Percentiles rank a stretch among this genome's conserved stretches.
Evolutionary conservation across 1,140 invertebrate genomes (phyloP).

Genomic region (Ips nitidus): DNA sequence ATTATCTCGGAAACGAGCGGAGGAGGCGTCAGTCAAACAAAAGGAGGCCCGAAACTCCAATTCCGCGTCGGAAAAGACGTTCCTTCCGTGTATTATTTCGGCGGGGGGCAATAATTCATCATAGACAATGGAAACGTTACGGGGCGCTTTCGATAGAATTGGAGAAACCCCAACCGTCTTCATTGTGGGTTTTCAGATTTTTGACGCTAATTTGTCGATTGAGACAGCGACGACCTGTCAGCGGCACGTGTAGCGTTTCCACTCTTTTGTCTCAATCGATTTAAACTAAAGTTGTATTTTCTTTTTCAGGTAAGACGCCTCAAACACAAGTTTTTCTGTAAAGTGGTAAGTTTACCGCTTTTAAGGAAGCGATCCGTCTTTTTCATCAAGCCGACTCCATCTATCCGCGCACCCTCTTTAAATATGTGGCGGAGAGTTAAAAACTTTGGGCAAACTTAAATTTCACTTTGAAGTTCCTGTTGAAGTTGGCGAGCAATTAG

Average conservation of each 20-base stretch:
- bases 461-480: constrained; percentile 25
- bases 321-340: too few species aligned
- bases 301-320: too few species aligned
- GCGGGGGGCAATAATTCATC: constrained; percentile 18
- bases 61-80: constrained; percentile 13
- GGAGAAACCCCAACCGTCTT: neutral
- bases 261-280: too few species aligned
- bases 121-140: constrained; percentile 28
- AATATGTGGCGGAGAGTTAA: constrained; percentile 19
- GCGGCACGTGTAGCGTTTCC: neutral
- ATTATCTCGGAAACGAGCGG: constrained; percentile 19
- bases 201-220: constrained; percentile 22
- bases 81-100: constrained; percentile 23
- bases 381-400: neutral
- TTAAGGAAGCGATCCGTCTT: too few species aligned
- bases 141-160: constrained; percentile 8
- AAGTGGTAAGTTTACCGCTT: too few species aligned
- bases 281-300: too few species aligned
- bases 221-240: constrained; percentile 8
- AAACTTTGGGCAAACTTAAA: constrained; percentile 23
- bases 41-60: constrained; percentile 10
- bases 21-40: constrained; percentile 9
- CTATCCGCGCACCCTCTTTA: neutral
- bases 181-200: constrained; percentile 25
- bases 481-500: constrained; percentile 22